Conservation (phyloP, 2,888 invertebrate genomes). For the Junonia oenone region DNA sequence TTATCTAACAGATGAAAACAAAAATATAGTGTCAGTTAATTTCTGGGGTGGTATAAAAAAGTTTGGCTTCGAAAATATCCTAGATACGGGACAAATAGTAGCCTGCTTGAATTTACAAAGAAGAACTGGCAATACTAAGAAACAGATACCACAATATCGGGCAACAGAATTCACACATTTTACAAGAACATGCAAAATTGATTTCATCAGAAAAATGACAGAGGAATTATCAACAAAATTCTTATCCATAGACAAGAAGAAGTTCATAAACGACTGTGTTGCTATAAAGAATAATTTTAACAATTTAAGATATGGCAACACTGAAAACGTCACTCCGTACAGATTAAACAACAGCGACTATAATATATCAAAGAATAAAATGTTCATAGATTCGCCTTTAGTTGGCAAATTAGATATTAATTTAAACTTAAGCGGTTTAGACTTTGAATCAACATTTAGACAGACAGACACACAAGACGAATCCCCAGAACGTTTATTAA, state of each 20-base stretch:
- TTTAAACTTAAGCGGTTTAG: slow-evolving; percentile 59
- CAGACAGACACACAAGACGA: slow-evolving; percentile 48
- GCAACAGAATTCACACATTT: slow-evolving; percentile 82
- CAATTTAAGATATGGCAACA: slow-evolving; percentile 35
- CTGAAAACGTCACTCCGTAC: slow-evolving; percentile 56
- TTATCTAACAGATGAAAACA: slow-evolving; percentile 78
- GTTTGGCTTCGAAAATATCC: slow-evolving; percentile 73
- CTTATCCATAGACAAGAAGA: slow-evolving; percentile 35
- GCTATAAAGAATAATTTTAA: slow-evolving; percentile 49
- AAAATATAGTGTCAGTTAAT: slow-evolving; percentile 73
- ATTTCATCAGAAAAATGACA: slow-evolving; percentile 62
- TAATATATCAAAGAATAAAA: slow-evolving; percentile 49
- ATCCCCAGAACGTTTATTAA: slow-evolving; percentile 44
- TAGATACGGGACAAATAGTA: slow-evolving; percentile 79
- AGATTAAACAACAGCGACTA: slow-evolving; percentile 47
- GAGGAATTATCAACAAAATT: slow-evolving; percentile 59
- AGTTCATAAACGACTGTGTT: slow-evolving; percentile 53
- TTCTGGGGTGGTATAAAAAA: slow-evolving; percentile 78
- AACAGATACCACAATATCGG: slow-evolving; percentile 77
- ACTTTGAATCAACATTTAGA: slow-evolving; percentile 68
- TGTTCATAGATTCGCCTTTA: slow-evolving; percentile 54
- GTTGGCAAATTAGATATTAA: slow-evolving; percentile 38
- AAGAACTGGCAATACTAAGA: slow-evolving; percentile 69
- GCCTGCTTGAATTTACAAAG: slow-evolving; percentile 83
- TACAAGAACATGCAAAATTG: slow-evolving; percentile 80